Conservation (phyloP, 2,797 vertebrate genomes). For the Peromyscus nudipes region DNA sequence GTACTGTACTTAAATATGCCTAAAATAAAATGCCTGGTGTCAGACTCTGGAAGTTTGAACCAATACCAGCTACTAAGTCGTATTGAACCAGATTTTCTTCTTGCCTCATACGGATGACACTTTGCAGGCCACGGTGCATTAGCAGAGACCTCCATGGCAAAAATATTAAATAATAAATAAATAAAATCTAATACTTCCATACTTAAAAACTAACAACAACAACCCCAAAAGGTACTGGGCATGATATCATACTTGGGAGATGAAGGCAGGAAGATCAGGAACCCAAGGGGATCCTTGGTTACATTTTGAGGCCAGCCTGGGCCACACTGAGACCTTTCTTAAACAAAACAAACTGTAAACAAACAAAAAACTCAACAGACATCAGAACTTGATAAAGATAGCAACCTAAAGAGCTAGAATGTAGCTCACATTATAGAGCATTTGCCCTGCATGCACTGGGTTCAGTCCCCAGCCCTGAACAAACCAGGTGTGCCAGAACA, state of each 20-base stretch:
- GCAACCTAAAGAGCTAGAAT: background rate
- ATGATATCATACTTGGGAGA: background rate
- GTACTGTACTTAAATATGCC: background rate
- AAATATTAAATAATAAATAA: background rate
- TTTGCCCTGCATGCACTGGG: background rate
- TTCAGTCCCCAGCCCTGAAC: background rate
- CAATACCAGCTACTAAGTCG: background rate
- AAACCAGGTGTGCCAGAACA: background rate
- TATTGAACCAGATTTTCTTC: background rate
- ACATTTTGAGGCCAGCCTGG: background rate
- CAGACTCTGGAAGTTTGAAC: background rate
- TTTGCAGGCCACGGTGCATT: background rate
- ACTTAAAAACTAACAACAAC: background rate
- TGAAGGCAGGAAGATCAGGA: background rate
- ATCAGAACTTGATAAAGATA: background rate
- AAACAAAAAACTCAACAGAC: background rate
- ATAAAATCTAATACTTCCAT: background rate
- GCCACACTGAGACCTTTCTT: background rate
- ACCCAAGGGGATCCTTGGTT: background rate
- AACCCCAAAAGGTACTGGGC: background rate
- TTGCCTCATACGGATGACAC: background rate
- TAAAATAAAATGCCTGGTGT: background rate
- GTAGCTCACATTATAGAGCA: background rate
- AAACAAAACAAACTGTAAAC: background rate
- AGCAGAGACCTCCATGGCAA: background rate